A percentile compares a stretch with the other conserved stretches of the same genome.
Evolutionary conservation across 1,140 invertebrate species (phyloP).

Genomic region (Plutomurus gul): DNA sequence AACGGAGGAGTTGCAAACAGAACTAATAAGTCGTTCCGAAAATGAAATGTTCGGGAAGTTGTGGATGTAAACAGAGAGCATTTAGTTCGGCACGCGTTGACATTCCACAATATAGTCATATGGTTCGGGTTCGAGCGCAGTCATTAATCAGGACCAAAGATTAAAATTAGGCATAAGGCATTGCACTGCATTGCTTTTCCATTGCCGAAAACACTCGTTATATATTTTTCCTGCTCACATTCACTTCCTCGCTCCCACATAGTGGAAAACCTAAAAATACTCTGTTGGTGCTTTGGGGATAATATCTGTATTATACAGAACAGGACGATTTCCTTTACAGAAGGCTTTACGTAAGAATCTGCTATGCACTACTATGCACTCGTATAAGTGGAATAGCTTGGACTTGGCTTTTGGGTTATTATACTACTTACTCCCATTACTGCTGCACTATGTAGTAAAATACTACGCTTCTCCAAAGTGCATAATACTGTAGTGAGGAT

Average conservation of each 20-base stretch:
- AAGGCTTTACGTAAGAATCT: too few relatives aligned
- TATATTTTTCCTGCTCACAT: not conserved
- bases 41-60: conserved; percentile 24
- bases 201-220: not conserved
- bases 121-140: conserved; percentile 40
- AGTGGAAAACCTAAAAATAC: not conserved
- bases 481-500: too few relatives aligned
- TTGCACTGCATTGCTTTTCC: conserved; percentile 10
- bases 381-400: too few relatives aligned
- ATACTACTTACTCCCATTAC: too few relatives aligned
- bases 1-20: not conserved
- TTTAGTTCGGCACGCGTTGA: conserved; percentile 51
- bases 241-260: not conserved
- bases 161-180: conserved; percentile 45
- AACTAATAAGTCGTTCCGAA: conserved; percentile 39
- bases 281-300: not conserved
- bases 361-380: too few relatives aligned
- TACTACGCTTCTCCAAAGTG: too few relatives aligned
- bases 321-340: too few relatives aligned
- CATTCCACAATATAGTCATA: conserved; percentile 41
- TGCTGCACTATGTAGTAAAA: too few relatives aligned
- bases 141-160: conserved; percentile 53
- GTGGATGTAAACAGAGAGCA: conserved; percentile 41
- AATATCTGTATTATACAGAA: conserved; percentile 23
- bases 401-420: too few relatives aligned